Evolutionary conservation across 2,888 invertebrate genomes (phyloP).

Genomic region (Zootermopsis nevadensis): DNA sequence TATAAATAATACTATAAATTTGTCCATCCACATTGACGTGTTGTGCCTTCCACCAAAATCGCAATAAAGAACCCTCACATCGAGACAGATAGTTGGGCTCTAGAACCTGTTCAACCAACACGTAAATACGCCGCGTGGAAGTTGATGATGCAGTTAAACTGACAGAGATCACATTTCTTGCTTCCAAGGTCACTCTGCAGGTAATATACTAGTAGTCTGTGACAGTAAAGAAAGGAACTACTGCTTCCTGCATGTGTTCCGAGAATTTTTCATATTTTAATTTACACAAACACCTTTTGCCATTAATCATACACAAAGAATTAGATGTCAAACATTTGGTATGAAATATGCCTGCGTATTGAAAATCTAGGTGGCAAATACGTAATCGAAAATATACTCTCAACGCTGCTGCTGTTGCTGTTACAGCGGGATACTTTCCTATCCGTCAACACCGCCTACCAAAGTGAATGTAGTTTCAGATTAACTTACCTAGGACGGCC

Average conservation of each 20-base stretch:
- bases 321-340: neutral
- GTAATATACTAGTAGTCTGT: neutral
- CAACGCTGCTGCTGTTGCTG: neutral
- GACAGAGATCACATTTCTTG: constrained; percentile 18
- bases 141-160: neutral
- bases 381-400: constrained; percentile 9
- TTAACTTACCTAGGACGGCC: constrained; percentile 62
- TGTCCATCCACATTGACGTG: too few species aligned
- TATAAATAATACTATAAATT: too few species aligned
- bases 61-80: too few species aligned
- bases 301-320: neutral
- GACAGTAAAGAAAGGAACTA: neutral
- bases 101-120: too few species aligned
- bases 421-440: constrained; percentile 28
- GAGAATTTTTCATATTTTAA: neutral
- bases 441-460: constrained; percentile 40
- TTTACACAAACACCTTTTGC: too few species aligned
- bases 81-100: too few species aligned
- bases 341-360: neutral
- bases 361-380: neutral
- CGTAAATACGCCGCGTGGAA: too few species aligned
- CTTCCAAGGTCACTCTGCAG: constrained; percentile 19
- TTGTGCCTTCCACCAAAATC: too few species aligned
- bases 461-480: constrained; percentile 31
- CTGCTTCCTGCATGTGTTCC: constrained; percentile 23